Percentiles rank a stretch among this genome's conserved stretches.
phyloP scores from a whole-genome alignment of 2,797 vertebrate genomes.

The Propithecus deckenii region DNA sequence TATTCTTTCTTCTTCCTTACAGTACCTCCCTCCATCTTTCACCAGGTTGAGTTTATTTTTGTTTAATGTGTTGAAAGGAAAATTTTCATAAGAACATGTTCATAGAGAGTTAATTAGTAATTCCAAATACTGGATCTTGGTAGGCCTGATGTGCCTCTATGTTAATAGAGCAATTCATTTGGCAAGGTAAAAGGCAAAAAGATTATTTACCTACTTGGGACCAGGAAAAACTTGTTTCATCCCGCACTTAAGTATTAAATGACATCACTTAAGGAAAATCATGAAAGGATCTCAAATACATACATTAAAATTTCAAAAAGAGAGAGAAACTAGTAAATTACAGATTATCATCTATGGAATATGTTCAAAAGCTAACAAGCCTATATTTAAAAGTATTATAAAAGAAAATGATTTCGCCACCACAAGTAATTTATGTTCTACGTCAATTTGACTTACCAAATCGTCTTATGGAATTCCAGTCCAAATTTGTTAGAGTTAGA shows the following conservation, averaged over 20 bases:
- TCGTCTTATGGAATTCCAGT: slow-evolving; percentile 41
- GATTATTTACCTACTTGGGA: background rate
- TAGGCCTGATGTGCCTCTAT: too few species aligned
- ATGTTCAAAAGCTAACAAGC: slow-evolving; percentile 78
- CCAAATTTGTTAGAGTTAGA: slow-evolving; percentile 15
- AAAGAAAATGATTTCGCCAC: slow-evolving; percentile 63
- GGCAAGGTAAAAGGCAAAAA: background rate
- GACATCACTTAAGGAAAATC: slow-evolving; percentile 60
- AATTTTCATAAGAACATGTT: background rate
- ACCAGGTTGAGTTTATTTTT: background rate
- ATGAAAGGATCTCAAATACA: slow-evolving; percentile 60
- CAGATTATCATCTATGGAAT: slow-evolving; percentile 74
- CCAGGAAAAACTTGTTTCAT: slow-evolving; percentile 37
- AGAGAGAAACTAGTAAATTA: slow-evolving; percentile 74
- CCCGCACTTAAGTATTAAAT: background rate
- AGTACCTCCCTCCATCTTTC: background rate
- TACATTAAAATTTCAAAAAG: slow-evolving; percentile 72
- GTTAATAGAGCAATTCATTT: background rate
- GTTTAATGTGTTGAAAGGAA: slow-evolving; percentile 18
- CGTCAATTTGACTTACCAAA: slow-evolving; percentile 54
- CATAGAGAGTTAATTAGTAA: background rate
- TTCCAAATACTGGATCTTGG: background rate
- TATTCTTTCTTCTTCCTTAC: background rate
- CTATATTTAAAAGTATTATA: slow-evolving; percentile 79
- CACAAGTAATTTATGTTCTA: slow-evolving; percentile 50